Percentiles rank a stretch among this genome's conserved stretches.
phyloP scores from a whole-genome alignment of 2,797 vertebrate genomes.

The Falco berigora region DNA sequence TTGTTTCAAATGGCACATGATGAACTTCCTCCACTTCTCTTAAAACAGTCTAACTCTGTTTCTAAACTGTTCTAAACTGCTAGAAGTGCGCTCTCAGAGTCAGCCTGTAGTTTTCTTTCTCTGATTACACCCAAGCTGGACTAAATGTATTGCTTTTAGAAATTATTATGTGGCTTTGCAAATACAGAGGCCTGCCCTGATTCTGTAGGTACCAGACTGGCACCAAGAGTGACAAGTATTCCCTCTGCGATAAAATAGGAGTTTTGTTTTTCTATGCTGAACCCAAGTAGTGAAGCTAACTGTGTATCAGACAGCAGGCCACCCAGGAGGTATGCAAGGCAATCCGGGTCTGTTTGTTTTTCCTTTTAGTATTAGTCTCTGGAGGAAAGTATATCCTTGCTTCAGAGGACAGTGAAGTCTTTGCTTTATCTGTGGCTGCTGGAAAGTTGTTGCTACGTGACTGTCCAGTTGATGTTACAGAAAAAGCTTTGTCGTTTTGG shows the following conservation, averaged over 20 bases:
- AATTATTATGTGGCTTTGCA: neutral
- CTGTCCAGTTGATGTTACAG: neutral
- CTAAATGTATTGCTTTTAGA: neutral
- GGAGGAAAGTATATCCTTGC: neutral
- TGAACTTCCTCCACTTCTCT: neutral
- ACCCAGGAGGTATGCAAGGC: neutral
- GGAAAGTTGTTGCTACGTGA: neutral
- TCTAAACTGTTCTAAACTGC: neutral
- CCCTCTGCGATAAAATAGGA: neutral
- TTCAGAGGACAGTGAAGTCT: slow-evolving; percentile 13
- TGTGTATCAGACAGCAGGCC: neutral
- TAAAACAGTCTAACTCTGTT: neutral
- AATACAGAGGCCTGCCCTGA: neutral
- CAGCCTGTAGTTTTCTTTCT: neutral
- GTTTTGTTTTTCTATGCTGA: neutral
- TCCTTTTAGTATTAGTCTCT: slow-evolving; percentile 33
- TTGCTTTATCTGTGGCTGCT: neutral
- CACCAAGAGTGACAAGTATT: neutral
- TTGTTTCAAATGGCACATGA: neutral
- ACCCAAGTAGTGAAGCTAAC: neutral
- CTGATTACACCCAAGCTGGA: neutral
- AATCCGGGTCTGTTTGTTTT: neutral
- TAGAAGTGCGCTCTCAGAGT: neutral
- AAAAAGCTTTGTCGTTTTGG: neutral
- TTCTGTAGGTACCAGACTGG: neutral